phyloP scores from a whole-genome alignment of 2,888 invertebrate species.

The Agrochola circellaris region DNA sequence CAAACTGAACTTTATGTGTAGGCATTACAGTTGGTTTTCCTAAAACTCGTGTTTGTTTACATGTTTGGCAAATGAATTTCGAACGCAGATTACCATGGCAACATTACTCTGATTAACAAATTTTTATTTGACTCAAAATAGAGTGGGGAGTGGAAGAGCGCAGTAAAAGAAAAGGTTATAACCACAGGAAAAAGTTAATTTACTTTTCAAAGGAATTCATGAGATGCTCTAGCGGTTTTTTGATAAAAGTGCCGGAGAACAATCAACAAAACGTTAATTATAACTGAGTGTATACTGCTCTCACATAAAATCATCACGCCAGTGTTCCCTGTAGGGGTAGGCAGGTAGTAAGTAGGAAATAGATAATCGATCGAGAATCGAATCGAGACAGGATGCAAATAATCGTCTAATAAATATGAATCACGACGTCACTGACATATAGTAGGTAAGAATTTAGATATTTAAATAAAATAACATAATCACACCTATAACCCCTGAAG shows the following conservation, averaged over 20 bases:
- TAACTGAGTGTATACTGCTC: not conserved
- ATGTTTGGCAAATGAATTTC: too few relatives aligned
- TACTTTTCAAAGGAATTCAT: constrained; percentile 58
- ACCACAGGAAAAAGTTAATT: constrained; percentile 55
- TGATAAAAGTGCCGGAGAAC: constrained; percentile 22
- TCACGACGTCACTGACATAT: constrained; percentile 10
- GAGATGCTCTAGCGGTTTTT: constrained; percentile 39
- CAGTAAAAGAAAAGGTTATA: constrained; percentile 32
- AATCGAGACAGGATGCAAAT: not conserved
- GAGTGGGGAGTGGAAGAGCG: constrained; percentile 1
- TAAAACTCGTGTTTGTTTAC: too few relatives aligned
- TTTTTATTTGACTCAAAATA: constrained; percentile 44
- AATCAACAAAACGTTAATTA: constrained; percentile 32
- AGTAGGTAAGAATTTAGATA: not conserved
- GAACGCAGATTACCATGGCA: too few relatives aligned
- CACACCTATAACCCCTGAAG: too few relatives aligned
- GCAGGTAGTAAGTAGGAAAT: not conserved
- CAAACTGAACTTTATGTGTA: too few relatives aligned
- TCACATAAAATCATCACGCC: not conserved
- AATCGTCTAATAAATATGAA: constrained; percentile 10
- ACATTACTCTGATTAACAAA: constrained; percentile 33
- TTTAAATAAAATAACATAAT: not conserved
- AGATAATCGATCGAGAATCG: too few relatives aligned
- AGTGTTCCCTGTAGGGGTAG: not conserved
- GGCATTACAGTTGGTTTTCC: too few relatives aligned